Evolutionary conservation across 1,140 invertebrate genomes (phyloP), one percentile per base, ranked within the genome.

Genomic region (Drosophila lacertosa): DNA sequence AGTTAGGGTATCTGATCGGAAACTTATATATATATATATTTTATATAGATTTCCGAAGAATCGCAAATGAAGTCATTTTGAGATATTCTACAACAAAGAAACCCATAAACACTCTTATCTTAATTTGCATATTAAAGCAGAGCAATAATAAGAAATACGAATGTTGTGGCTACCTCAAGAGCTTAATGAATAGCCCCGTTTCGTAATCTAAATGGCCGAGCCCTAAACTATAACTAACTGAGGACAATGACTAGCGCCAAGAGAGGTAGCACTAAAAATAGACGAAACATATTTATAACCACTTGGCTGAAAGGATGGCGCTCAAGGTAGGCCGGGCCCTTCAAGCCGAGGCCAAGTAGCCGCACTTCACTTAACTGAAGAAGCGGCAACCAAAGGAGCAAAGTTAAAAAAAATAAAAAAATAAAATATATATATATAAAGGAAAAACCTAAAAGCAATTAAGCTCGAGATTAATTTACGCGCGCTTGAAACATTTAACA

Each of bases 381-480:
- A 37, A 63, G 70, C 53, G 62, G 44, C 60, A 62, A 35, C 29
- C 26, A 48, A 58, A 68, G 64, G 57, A 53, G 18, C 44, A 64
- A 62, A 53, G 7, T 9, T 7, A 10, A 58, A 58, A 39, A 39
- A 47, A 55, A 29, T 13, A 20, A 16, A 59, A 59, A 50, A 50
- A 45, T 16, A 1, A 1, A 29, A 29, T 9, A 24, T 10, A n/a
- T 18, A 13, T 1, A 22, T 9, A 53, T 22, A 53, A 4, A 22
- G 7, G 11, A 16, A 50, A 70, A 73, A 55, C 53, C 47, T 65
- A 84, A 79, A 86, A 88, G 82, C 81, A 86, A 86, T 88, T 86
- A 88, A 86, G 82, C 64, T 86, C 58, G 70, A 82, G 81, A 86
- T 86, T 86, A 86, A 86, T 86, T 86, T 86, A 86, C 71, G 70